Conservation (phyloP, 2,888 invertebrate species). For the Theodoxus fluviatilis region DNA sequence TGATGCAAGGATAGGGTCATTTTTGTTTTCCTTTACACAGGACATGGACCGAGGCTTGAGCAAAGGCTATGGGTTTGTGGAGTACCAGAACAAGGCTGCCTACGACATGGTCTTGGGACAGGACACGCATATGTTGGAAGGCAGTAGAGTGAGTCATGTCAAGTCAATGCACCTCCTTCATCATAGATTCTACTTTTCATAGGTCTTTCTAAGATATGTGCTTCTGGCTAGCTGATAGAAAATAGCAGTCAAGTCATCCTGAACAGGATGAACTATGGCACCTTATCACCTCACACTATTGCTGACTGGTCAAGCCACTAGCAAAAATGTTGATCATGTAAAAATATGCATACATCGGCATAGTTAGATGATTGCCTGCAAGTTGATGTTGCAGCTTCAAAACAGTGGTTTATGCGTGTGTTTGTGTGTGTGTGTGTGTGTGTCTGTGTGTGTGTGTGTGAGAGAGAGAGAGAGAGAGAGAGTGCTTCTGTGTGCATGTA, state of each 20-base stretch:
- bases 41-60: constrained; percentile 32
- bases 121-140: constrained; percentile 46
- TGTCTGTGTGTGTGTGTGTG: background rate
- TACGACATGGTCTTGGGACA: constrained; percentile 31
- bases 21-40: constrained; percentile 26
- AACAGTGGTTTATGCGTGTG: background rate
- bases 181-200: too few relatives aligned
- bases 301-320: too few relatives aligned
- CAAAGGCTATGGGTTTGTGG: constrained; percentile 36
- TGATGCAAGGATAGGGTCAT: background rate
- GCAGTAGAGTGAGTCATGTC: constrained; percentile 26
- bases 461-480: constrained; percentile 1
- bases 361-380: too few relatives aligned
- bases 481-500: constrained; percentile 4
- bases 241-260: too few relatives aligned
- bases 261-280: too few relatives aligned
- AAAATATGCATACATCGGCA: too few relatives aligned
- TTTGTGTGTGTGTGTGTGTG: constrained; percentile 3
- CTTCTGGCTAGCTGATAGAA: too few relatives aligned
- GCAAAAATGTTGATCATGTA: too few relatives aligned
- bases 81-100: constrained; percentile 29
- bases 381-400: too few relatives aligned
- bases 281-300: too few relatives aligned
- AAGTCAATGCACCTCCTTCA: too few relatives aligned
- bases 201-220: too few relatives aligned